Evolutionary conservation across 2,113 vertebrate genomes (phyloP).

Genomic region (Prionailurus bengalensis): DNA sequence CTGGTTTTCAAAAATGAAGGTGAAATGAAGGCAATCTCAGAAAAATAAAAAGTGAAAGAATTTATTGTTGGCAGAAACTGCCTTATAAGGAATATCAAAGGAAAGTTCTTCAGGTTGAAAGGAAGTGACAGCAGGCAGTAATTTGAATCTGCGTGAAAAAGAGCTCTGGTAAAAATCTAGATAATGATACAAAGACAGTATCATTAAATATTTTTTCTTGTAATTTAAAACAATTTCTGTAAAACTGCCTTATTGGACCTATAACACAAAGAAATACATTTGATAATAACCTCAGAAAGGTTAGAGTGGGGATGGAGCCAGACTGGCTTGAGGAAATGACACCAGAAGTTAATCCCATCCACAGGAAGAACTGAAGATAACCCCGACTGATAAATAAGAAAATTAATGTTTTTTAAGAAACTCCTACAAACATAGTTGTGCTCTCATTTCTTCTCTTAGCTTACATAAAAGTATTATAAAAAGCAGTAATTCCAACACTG

Average conservation of each 20-base stretch:
- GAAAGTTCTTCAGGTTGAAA: background rate
- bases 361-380: background rate
- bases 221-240: background rate
- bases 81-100: background rate
- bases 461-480: background rate
- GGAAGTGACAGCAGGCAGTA: background rate
- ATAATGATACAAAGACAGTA: background rate
- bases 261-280: background rate
- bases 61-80: background rate
- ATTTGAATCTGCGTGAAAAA: background rate
- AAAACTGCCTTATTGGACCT: background rate
- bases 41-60: background rate
- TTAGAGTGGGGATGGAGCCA: background rate
- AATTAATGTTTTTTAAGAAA: background rate
- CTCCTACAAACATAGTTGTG: background rate
- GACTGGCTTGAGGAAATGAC: background rate
- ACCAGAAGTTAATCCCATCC: background rate
- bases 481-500: background rate
- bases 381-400: background rate
- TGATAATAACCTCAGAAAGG: background rate
- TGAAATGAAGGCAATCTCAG: background rate
- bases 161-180: background rate
- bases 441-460: background rate
- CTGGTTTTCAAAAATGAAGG: background rate
- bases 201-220: background rate